A percentile compares a stretch with the other conserved stretches of the same genome.
phyloP scores from a whole-genome alignment of 2,113 vertebrate genomes.

The Erpornis zantholeuca region DNA sequence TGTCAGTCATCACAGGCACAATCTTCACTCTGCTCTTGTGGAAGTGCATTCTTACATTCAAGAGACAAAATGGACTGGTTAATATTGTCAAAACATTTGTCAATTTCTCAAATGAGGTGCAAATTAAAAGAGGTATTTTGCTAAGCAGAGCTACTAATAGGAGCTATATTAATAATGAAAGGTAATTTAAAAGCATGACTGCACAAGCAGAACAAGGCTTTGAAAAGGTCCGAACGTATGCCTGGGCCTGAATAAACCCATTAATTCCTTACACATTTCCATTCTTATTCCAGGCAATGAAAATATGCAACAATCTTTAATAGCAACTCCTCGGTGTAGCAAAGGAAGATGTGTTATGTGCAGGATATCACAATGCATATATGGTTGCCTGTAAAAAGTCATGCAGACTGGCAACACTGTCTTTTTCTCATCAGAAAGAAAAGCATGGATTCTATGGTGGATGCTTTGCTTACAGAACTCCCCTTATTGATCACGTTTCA shows the following conservation, averaged over 20 bases:
- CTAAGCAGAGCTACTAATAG: constrained; percentile 65
- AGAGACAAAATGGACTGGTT: constrained; percentile 16
- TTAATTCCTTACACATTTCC: constrained; percentile 51
- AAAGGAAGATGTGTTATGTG: neutral
- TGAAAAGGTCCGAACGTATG: constrained; percentile 13
- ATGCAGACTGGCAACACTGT: neutral
- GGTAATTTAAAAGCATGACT: constrained; percentile 62
- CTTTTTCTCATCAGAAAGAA: neutral
- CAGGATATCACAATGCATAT: neutral
- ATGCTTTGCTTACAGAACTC: constrained; percentile 4
- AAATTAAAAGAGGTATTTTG: constrained; percentile 62
- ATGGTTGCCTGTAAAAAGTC: constrained; percentile 33
- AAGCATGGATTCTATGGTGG: neutral
- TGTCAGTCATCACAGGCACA: accelerated
- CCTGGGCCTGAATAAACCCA: constrained; percentile 51
- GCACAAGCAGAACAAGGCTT: constrained; percentile 58
- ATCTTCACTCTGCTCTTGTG: neutral
- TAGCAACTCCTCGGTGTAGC: neutral
- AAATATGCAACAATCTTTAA: neutral
- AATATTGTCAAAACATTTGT: constrained; percentile 62
- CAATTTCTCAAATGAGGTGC: constrained; percentile 52
- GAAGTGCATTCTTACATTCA: neutral
- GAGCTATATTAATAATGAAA: constrained; percentile 63
- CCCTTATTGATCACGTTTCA: neutral
- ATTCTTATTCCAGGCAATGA: constrained; percentile 44